Percentiles rank a stretch among this genome's conserved stretches.
Conservation (phyloP, 2,113 vertebrate genomes). For the Anguilla rostrata region DNA sequence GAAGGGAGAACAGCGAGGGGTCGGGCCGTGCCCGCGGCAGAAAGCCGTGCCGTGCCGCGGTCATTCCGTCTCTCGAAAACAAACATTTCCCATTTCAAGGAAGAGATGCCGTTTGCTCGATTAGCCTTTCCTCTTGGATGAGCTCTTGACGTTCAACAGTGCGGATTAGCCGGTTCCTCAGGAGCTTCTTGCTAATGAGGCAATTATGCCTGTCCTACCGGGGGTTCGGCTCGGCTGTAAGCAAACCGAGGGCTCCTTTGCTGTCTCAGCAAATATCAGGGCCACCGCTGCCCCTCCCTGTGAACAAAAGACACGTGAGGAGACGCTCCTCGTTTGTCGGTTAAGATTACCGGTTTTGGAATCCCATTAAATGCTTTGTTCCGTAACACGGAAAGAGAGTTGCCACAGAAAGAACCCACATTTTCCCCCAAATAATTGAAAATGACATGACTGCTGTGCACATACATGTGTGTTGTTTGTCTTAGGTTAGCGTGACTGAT, state of each 20-base stretch:
- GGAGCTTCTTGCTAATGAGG: constrained; percentile 69
- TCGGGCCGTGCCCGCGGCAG: too few relatives aligned
- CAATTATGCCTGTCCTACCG: constrained; percentile 68
- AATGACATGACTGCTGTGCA: constrained; percentile 9
- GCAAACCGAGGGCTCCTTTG: constrained; percentile 57
- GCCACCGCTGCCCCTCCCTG: constrained; percentile 43
- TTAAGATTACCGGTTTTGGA: neutral
- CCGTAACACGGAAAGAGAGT: neutral
- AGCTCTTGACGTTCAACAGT: constrained; percentile 70
- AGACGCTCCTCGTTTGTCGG: constrained; percentile 31
- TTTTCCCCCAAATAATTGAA: constrained; percentile 10
- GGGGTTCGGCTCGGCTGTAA: constrained; percentile 50
- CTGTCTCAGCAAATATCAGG: constrained; percentile 68
- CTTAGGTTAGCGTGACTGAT: neutral
- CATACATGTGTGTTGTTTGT: neutral
- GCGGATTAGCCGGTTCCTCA: constrained; percentile 55
- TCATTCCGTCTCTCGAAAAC: constrained; percentile 40
- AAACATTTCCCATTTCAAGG: constrained; percentile 51
- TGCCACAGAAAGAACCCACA: neutral
- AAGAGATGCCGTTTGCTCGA: constrained; percentile 58
- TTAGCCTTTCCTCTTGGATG: constrained; percentile 68
- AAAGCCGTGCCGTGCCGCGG: constrained; percentile 1
- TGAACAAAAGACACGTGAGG: constrained; percentile 39
- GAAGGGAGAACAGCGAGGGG: neutral
- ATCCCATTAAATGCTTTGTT: constrained; percentile 5